These are phyloP conservation scores for Melipona beecheii DNA, from an alignment of 2,888 invertebrate genomes.

Conservation along the genomic window DNA sequence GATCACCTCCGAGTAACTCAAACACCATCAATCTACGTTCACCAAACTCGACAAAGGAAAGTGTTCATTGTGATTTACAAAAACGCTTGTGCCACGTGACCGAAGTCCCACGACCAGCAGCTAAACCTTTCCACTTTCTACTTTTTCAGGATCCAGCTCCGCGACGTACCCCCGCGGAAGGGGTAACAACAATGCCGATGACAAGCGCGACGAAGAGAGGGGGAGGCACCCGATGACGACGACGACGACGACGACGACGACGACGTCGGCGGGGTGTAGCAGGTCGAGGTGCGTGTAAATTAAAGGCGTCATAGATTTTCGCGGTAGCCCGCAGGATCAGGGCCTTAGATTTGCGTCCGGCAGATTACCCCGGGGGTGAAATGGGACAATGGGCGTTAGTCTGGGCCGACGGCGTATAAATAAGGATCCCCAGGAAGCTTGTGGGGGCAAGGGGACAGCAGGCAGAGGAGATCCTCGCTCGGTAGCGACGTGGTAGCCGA, in stretches of 20 bases:
- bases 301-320: constrained; percentile 84
- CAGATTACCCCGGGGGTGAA: constrained; percentile 83
- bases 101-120: too few relatives aligned
- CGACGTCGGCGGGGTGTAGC: constrained; percentile 16
- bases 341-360: constrained; percentile 84
- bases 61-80: too few relatives aligned
- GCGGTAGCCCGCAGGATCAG: constrained; percentile 84
- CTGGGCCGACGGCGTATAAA: constrained; percentile 82
- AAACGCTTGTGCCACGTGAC: too few relatives aligned
- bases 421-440: constrained; percentile 83
- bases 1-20: too few relatives aligned
- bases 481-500: constrained; percentile 75
- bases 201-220: too few relatives aligned
- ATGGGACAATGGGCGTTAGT: constrained; percentile 84
- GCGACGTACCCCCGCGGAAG: too few relatives aligned
- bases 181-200: too few relatives aligned
- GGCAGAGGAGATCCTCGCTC: constrained; percentile 75
- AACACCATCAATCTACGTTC: too few relatives aligned
- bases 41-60: too few relatives aligned
- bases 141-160: too few relatives aligned
- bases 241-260: background rate
- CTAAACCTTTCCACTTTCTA: too few relatives aligned
- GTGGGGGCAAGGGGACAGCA: constrained; percentile 70
- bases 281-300: constrained; percentile 79
- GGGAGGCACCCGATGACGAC: background rate